These are phyloP conservation scores for Drosophila tristis DNA, from an alignment of 1,140 invertebrate species.

Conservation along the genomic window DNA sequence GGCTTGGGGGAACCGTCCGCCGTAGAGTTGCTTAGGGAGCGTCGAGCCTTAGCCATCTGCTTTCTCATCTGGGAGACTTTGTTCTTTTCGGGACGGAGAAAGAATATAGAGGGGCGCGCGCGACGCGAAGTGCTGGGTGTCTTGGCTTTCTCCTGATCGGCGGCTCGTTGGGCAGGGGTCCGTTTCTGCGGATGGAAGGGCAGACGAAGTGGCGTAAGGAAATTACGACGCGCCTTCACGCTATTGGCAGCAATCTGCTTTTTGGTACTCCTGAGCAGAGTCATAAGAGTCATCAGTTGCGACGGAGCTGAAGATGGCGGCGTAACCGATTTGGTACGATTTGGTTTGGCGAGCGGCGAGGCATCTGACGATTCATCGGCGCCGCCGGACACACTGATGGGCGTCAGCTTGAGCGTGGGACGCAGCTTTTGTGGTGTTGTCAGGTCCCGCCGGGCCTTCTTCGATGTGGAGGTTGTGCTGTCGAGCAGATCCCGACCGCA, in stretches of 20 bases:
- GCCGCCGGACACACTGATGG: constrained; percentile 34
- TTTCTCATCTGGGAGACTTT: too few relatives aligned
- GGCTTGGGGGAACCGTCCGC: constrained; percentile 28
- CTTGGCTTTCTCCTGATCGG: not conserved
- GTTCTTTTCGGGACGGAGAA: constrained; percentile 57
- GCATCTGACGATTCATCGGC: constrained; percentile 50
- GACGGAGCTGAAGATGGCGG: too few relatives aligned
- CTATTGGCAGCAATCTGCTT: constrained; percentile 47
- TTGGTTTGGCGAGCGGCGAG: constrained; percentile 49
- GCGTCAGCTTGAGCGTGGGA: constrained; percentile 41
- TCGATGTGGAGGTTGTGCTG: constrained; percentile 71
- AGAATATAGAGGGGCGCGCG: constrained; percentile 14
- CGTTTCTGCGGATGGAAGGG: constrained; percentile 44
- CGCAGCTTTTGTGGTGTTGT: constrained; percentile 68
- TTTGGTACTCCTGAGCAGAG: constrained; percentile 70
- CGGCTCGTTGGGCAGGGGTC: constrained; percentile 14
- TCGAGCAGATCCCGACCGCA: constrained; percentile 63
- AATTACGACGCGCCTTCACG: constrained; percentile 41
- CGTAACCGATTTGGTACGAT: constrained; percentile 31
- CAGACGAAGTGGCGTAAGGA: constrained; percentile 30
- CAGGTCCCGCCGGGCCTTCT: constrained; percentile 50
- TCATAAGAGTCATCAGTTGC: constrained; percentile 44
- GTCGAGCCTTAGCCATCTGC: constrained; percentile 65
- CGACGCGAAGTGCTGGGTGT: not conserved
- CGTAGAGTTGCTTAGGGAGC: constrained; percentile 52